Base-by-base conservation (phyloP, 2,888 invertebrate species). In the Caenorhabditis sp. region DNA sequence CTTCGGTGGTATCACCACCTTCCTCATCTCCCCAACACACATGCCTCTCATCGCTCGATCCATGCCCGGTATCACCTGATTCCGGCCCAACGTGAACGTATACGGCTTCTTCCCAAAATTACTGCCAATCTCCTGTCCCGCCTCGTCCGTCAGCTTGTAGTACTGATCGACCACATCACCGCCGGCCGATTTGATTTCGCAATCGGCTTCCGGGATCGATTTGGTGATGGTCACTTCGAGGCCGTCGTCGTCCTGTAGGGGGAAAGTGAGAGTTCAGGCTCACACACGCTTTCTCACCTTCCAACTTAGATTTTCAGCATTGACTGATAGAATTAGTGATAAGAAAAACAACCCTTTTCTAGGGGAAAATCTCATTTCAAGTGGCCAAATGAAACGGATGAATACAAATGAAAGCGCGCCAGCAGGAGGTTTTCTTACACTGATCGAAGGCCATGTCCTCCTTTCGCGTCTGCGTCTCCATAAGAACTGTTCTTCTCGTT, bases 31-130 rank as follows among this genome's bases (percentile, higher is more conserved):
- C 13, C 80, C 80, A 13, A 80, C 65, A 35, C 80, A 80, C 80
- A 80, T 80, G 35, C 80, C 80, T 9, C 80, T 35, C 80, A 80
- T 80, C 4, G 80, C 80, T 32, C 80, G 22, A 47, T 80, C 80
- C 80, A 80, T 80, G 20, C 80, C 80, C n/a, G 80, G 69, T 8
- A 80, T 80, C 60, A 80, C 80, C 37, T 80, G 80, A 32, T 74
- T 80, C 8, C 60, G 20, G 13, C 80, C 80, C 18, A 80, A 35
- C 20, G 80, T 80, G 69, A 80, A 80, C 11, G 80, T 74, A 47
- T 83, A 89, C 85, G 90, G 89, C 72, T 86, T 90, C 78, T 87
- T 86, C 51, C 89, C 89, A 67, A 89, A 89, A 71, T 89, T 89
- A 44, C 87, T 86, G 50, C 89, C 89, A 71, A 89, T 85, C 74